These are phyloP conservation scores for Corella eumyota DNA, from an alignment of 23 tunicate species.

Conservation along the genomic window DNA sequence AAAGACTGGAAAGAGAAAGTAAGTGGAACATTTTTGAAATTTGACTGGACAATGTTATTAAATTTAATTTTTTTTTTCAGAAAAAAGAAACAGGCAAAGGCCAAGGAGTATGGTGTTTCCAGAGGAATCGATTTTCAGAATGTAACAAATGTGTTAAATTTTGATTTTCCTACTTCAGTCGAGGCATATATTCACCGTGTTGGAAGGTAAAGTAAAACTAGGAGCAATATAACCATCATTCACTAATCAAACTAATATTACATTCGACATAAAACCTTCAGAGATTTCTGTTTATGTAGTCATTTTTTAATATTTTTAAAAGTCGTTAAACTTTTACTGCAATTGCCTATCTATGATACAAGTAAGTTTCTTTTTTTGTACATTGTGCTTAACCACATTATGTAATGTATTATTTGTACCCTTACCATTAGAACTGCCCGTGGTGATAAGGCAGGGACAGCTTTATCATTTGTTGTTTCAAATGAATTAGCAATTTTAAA, in stretches of 20 bases:
- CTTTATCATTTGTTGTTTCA: constrained; percentile 61
- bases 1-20: constrained; percentile 22
- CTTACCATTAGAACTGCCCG: constrained; percentile 90
- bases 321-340: background rate
- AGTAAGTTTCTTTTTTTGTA: no score
- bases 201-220: constrained; percentile 65
- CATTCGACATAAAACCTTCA: no score
- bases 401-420: no score
- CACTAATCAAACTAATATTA: no score
- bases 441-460: constrained; percentile 59
- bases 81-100: constrained; percentile 17
- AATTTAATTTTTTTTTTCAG: no score
- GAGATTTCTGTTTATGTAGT: no score
- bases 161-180: constrained; percentile 60
- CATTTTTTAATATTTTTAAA: constrained; percentile 4
- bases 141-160: constrained; percentile 70
- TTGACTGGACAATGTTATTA: no score
- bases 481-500: constrained; percentile 40
- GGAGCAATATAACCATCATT: no score
- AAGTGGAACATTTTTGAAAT: background rate
- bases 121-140: constrained; percentile 87
- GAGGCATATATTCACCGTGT: constrained; percentile 70
- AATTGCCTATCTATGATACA: background rate
- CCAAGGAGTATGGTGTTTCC: constrained; percentile 62
- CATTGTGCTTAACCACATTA: no score